phyloP scores from a whole-genome alignment of 2,113 vertebrate genomes.

The Elephantulus edwardii region DNA sequence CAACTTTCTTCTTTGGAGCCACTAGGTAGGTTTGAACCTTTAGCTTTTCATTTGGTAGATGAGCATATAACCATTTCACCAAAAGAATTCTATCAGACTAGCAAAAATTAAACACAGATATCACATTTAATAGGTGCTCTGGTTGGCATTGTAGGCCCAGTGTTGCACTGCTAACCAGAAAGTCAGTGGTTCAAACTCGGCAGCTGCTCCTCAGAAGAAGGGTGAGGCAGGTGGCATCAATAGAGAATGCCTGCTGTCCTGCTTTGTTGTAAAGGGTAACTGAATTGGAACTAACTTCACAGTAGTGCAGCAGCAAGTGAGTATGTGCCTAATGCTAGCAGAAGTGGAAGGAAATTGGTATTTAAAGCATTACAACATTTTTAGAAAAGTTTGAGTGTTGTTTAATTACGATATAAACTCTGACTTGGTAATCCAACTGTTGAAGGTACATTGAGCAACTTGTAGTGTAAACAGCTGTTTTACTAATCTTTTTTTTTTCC shows the following conservation, averaged over 20 bases:
- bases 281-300: too few species aligned
- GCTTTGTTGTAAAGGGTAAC: too few species aligned
- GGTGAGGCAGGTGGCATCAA: too few species aligned
- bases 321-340: background rate
- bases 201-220: too few species aligned
- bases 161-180: too few species aligned
- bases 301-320: too few species aligned
- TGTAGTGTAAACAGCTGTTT: background rate
- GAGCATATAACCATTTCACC: too few species aligned
- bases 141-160: too few species aligned
- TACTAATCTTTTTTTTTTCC: background rate
- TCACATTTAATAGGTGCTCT: background rate
- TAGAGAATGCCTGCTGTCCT: too few species aligned
- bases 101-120: background rate
- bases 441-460: background rate
- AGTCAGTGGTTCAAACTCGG: too few species aligned
- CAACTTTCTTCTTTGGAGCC: background rate
- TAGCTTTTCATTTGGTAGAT: too few species aligned
- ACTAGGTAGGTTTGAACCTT: too few species aligned
- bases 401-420: constrained; percentile 15
- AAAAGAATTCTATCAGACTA: background rate
- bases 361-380: background rate
- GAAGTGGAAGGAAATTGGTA: background rate
- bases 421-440: background rate
- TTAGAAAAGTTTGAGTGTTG: background rate